Evolutionary conservation across 2,888 invertebrate species (phyloP), one percentile per base, ranked within the genome.

Genomic region (Epistrophella euchroma): DNA sequence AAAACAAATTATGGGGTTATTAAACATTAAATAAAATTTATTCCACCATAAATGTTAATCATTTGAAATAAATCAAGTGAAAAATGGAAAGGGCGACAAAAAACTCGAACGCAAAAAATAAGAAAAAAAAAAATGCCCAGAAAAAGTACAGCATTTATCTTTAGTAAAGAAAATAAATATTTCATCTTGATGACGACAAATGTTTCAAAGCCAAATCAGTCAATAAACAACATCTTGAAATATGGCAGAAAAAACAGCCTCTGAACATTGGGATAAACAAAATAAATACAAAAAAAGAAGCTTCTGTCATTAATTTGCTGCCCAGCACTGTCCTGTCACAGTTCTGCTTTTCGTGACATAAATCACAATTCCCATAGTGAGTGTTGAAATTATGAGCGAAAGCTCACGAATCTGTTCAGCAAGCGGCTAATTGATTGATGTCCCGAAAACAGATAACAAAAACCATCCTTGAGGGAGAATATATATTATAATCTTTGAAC

Each of bases 401-500:
- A 40, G 64, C 47, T 47, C 52, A 58, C 35, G 58, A 58, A 79
- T 84, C 70, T 76, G 72, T 66, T 43, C 79, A 84, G 66, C 60
- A 71, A 75, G 79, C 76, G 55, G 45, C 80, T 85, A 85, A 85
- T 85, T 85, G 85, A 85, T 85, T 85, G 85, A 73, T 85, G 68
- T 73, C 68, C 43, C 56, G 9, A 25, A 68, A 68, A 68, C n/a
- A 50, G 22, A 66, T 50, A 50, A 50, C 19, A 58, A 66, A 28
- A 62, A 72, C 19, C 45, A 43, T 66, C 72, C 60, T 58, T 47
- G 40, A 52, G 43, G 70, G 43, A 22, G n/a, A 22, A 47, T 22
- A 82, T 17, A 43, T 25, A 68, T 50, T 52, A 68, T 75, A 56
- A 74, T 66, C 72, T 66, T 79, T 55, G 66, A 88, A 94, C 94